Evolutionary conservation across 2,113 vertebrate species (phyloP), one percentile per base, ranked within the genome.

Genomic region (Cervus canadensis): DNA sequence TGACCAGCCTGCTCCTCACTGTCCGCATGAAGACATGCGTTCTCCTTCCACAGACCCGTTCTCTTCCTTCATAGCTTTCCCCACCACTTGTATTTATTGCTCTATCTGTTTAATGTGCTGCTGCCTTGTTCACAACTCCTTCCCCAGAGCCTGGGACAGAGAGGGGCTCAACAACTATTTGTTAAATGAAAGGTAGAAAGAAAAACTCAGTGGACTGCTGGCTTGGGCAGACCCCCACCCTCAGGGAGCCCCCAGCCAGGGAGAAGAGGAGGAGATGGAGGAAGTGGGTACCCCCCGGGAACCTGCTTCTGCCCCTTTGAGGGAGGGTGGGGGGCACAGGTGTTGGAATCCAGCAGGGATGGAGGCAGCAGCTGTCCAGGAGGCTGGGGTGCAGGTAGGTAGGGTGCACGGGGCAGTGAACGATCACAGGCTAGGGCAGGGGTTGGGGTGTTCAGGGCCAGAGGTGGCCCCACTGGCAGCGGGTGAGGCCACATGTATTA

Each of bases 61-160:
- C 57, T 45, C 50, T 43, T 52, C 95, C 78, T 83, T 36, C 40
- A 2, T 26, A 28, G 56, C 71, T 79, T 5, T 87, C 50, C n/a
- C 62, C 19, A 33, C 84, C 48, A 4, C 87, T 76, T 93, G 83
- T 95, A 79, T 84, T 98, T 94, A 79, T 62, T 94, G 56, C 78
- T 96, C 87, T 85, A 81, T 90, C 94, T 98, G 91, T 82, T 95
- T 95, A 91, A 43, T 74, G 71, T 40, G 40, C 2, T 2, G 36
- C 62, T 56, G 30, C 82, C 87, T 91, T 48, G 16, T 30, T 86
- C 21, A 13, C 33, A 56, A 45, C 59, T 48, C 30, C 9, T 30
- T 93, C 36, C 89, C 62, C 23, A 43, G 36, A 81, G 89, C 87
- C 64, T 6, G 89, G 84, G 57, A 59, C 23, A 36, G n/a, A 91